A percentile compares a stretch with the other conserved stretches of the same genome.
These are phyloP conservation scores for Lepilemur ruficaudatus DNA, from an alignment of 2,797 vertebrate species.

Conservation along the genomic window DNA sequence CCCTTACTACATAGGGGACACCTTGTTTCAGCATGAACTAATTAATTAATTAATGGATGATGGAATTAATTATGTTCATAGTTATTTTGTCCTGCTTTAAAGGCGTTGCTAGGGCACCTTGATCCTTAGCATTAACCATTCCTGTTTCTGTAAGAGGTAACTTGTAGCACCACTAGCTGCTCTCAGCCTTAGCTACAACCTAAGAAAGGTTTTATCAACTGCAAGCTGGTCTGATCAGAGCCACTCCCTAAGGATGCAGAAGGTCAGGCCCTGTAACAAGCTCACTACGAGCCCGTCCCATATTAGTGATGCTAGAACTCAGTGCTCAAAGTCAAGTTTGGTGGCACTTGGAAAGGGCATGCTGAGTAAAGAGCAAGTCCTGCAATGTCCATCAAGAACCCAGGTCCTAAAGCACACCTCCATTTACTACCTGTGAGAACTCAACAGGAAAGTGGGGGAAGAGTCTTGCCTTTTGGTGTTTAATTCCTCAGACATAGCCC, in stretches of 20 bases:
- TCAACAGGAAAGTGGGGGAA: not conserved
- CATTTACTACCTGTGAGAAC: not conserved
- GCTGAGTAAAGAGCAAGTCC: not conserved
- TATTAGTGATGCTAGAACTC: not conserved
- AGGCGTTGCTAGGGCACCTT: not conserved
- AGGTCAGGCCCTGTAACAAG: not conserved
- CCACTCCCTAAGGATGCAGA: not conserved
- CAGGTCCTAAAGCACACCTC: not conserved
- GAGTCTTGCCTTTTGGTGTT: not conserved
- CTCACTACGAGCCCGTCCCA: fast-evolving
- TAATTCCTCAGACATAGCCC: not conserved
- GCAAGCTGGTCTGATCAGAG: not conserved
- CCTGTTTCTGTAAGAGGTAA: not conserved
- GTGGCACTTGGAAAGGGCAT: not conserved
- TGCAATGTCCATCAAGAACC: not conserved
- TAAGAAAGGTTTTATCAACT: not conserved
- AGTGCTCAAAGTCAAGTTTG: not conserved
- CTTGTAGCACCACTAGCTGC: not conserved
- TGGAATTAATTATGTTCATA: not conserved
- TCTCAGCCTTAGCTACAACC: not conserved
- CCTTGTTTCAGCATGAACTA: not conserved
- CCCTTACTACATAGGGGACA: not conserved
- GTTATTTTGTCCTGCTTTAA: not conserved
- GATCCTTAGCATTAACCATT: not conserved
- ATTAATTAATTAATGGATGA: not conserved